phyloP scores from a whole-genome alignment of 2,797 vertebrate genomes.

The Holocentrus rufus region DNA sequence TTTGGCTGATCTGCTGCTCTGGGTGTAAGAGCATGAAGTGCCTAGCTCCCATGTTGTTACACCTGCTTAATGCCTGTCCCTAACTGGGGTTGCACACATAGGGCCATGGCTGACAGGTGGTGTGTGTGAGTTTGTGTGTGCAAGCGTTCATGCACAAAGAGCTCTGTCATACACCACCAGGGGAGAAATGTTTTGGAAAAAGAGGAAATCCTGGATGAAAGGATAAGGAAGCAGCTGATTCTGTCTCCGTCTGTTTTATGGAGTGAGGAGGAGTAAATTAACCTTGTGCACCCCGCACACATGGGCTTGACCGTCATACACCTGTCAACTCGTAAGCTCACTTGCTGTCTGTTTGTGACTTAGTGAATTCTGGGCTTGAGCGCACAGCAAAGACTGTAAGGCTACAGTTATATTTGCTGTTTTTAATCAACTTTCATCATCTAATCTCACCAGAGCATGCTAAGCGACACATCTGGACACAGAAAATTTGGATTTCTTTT shows the following conservation, averaged over 20 bases:
- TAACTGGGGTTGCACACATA: slow-evolving; percentile 43
- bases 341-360: slow-evolving; percentile 8
- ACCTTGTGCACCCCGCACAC: slow-evolving; percentile 32
- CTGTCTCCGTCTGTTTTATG: slow-evolving; percentile 66
- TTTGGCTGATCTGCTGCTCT: slow-evolving; percentile 24
- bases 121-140: slow-evolving; percentile 17
- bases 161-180: slow-evolving; percentile 51
- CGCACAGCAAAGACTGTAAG: not conserved
- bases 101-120: slow-evolving; percentile 59
- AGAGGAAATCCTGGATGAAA: slow-evolving; percentile 74
- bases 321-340: slow-evolving; percentile 34
- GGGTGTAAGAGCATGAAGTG: slow-evolving; percentile 3
- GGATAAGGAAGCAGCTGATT: slow-evolving; percentile 74
- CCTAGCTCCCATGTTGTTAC: slow-evolving; percentile 45
- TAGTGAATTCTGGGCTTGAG: not conserved
- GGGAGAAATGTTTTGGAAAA: slow-evolving; percentile 63
- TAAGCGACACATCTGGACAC: no score
- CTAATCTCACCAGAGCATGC: no score
- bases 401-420: not conserved
- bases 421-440: not conserved
- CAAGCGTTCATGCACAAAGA: slow-evolving; percentile 49
- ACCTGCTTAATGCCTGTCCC: slow-evolving; percentile 69
- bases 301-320: slow-evolving; percentile 49
- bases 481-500: no score
- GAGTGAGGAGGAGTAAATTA: slow-evolving; percentile 59